Evolutionary conservation across 2,797 vertebrate species (phyloP), one percentile per base, ranked within the genome.

Genomic region (Otolemur crassicaudatus): DNA sequence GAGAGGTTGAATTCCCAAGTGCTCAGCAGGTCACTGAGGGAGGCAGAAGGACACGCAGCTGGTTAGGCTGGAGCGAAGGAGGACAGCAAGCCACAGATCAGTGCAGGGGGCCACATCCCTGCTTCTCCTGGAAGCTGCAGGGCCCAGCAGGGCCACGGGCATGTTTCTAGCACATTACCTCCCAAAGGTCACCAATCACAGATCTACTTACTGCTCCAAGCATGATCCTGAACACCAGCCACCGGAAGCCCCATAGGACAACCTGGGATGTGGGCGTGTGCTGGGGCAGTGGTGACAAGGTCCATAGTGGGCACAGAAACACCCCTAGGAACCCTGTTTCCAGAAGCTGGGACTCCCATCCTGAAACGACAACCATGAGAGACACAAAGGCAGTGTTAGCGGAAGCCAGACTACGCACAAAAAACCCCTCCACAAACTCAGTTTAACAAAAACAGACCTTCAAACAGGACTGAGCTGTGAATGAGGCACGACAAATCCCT

Each of bases 171-270:
- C 25, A 14, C 2, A 6, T 58, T 7, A 22, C 1, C 22, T 19
- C 37, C 11, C 7, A 70, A 81, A 67, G 1, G 20, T 2, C 11
- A 27, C 4, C 10, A 23, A 34, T 3, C 7, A 29, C 61, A 53
- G 60, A 23, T 90, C 75, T 95, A 99, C 99, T 99, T 98, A 99
- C 99, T 29, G 99, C 99, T 96, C 99, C 99, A 0, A 99, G 99
- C 99, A 99, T 99, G 98, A 99, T 99, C 97, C 99, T 99, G 96
- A 99, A 99, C 17, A 99, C 99, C n/a, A 99, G 99, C 99, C 99
- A 99, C 11, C 99, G 99, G 97, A 99, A 99, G 67, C 98, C 98
- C 99, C 99, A 99, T 97, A 99, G 98, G 97, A 99, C 98, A 37
- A 99, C 97, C 23, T 77, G 90, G 90, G 99, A 99, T 0, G 99